Evolutionary conservation across 2,113 vertebrate species (phyloP).

Genomic region (Plestiodon gilberti): DNA sequence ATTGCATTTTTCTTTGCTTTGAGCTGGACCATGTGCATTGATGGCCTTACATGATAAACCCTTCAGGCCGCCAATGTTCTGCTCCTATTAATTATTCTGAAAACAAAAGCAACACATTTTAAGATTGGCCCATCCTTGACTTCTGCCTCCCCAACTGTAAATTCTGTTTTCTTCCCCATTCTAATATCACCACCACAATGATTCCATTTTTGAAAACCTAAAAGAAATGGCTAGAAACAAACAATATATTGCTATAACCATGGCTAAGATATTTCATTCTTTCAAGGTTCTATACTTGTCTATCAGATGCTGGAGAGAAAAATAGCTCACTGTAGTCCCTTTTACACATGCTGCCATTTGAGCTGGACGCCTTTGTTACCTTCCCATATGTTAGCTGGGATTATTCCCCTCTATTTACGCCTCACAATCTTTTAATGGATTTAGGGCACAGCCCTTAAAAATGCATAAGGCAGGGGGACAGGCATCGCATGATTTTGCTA

Average conservation of each 20-base stretch:
- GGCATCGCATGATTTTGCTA: conserved; percentile 65
- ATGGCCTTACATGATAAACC: neutral
- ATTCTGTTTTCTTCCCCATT: neutral
- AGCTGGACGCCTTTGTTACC: conserved; percentile 44
- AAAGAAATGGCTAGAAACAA: neutral
- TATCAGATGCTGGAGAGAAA: neutral
- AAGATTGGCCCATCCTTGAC: neutral
- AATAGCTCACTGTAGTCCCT: neutral
- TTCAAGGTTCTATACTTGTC: conserved; percentile 3
- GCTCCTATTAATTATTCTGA: neutral
- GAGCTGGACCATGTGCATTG: neutral
- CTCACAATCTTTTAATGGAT: conserved; percentile 61
- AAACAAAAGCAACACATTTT: neutral
- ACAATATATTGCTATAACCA: neutral
- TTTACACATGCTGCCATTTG: conserved; percentile 47
- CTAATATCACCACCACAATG: neutral
- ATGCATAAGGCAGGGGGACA: conserved; percentile 68
- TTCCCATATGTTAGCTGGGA: conserved; percentile 31
- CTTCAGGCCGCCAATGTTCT: neutral
- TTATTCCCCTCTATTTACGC: conserved; percentile 53
- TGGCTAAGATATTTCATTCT: conserved; percentile 6
- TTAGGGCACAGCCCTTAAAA: conserved; percentile 72
- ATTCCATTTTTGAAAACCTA: neutral
- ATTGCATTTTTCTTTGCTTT: too few species aligned
- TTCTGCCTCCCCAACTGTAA: neutral